Evolutionary conservation across 2,797 vertebrate species (phyloP).

Genomic region (Oryzias sinensis): DNA sequence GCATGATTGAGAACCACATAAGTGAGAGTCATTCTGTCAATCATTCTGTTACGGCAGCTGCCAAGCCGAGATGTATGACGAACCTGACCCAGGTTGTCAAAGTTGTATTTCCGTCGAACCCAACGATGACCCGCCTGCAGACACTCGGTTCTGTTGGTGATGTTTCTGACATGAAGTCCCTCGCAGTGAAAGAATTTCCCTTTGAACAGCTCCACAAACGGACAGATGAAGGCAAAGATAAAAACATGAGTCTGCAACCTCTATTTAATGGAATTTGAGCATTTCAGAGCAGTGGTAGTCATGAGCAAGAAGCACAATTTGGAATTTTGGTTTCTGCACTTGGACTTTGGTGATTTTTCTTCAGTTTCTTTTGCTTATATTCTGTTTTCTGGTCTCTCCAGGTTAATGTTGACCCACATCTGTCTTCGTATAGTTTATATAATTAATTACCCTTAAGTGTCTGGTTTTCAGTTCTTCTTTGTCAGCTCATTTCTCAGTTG

Average conservation of each 20-base stretch:
- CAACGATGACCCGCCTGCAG: conserved; percentile 82
- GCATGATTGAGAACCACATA: conserved; percentile 22
- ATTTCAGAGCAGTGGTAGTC: conserved; percentile 2
- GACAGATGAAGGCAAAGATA: conserved; percentile 18
- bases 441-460: no score
- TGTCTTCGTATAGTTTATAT: no score
- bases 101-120: conserved; percentile 93
- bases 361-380: no score
- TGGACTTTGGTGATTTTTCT: no score
- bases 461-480: no score
- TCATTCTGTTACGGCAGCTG: conserved; percentile 17
- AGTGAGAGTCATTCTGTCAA: conserved; percentile 20
- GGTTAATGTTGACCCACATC: no score
- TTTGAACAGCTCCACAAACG: conserved; percentile 87
- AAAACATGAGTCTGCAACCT: conserved; percentile 21
- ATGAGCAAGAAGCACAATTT: no score
- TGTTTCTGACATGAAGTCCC: conserved; percentile 85
- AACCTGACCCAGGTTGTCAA: conserved; percentile 96
- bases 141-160: conserved; percentile 90
- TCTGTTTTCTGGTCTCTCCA: no score
- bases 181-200: conserved; percentile 96
- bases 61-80: conserved; percentile 24
- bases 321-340: no score
- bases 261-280: conserved; percentile 27
- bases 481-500: no score